Base-by-base conservation (phyloP, 2,797 vertebrate species). In the Acomys russatus region DNA sequence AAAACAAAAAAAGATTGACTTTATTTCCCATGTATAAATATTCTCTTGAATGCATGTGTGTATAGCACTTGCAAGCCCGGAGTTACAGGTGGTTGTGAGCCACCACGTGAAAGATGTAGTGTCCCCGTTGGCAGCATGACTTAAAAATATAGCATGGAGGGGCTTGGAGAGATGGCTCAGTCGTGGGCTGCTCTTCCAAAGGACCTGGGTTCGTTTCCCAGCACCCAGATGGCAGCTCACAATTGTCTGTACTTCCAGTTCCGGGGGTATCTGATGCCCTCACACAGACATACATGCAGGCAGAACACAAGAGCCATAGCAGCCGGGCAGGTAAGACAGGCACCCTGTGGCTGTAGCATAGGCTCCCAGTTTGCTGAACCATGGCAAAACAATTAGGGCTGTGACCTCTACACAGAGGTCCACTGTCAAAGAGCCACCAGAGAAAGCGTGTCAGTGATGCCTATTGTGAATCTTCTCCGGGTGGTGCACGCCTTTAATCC, bases 341-440 rank as follows among this genome's bases (percentile, higher is more conserved):
- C 44, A 97, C 92, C 98, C 98, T 97, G 98, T 98, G 98, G 99
- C 98, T 96, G 99, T 99, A 90, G 99, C 98, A 66, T 99, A 99
- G 95, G 98, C 98, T 96, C 99, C 99, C 98, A 99, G 98, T 99
- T 99, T 98, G 99, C 99, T 9, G 99, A 99, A 98, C 99, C 99
- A 88, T 99, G 54, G 99, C 99, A 99, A 98, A 99, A 98, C 95
- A 99, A 98, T 97, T 99, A 99, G 12, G 0, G 99, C 98, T 99
- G 99, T 98, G 99, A 99, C 99, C 99, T 99, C 94, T 99, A 78
- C 99, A 99, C 97, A 99, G 99, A 83, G 99, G 99, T 97, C 99
- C 99, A 95, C 99, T 99, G 99, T 99, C 99, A 98, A 99, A 98
- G 99, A 99, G 95, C 99, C 99, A 98, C 99, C 99, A 1, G 99